Percentiles rank a stretch among this genome's conserved stretches.
phyloP scores from a whole-genome alignment of 2,888 invertebrate species.

The Tenodera sinensis region DNA sequence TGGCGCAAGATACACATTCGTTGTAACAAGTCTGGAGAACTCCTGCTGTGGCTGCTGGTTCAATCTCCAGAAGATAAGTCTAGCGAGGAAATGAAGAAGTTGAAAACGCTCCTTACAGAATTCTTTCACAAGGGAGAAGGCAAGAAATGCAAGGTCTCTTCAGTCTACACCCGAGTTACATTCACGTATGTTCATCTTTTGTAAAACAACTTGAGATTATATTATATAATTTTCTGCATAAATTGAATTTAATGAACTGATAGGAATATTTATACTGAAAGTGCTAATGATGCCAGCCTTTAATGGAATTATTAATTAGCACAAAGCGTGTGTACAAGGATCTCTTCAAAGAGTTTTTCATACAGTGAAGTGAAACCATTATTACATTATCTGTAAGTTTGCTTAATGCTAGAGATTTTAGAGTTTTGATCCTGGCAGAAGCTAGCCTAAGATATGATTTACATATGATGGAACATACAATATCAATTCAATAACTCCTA shows the following conservation, averaged over 20 bases:
- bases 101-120: neutral
- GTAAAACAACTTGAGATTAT: neutral
- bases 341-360: too few relatives aligned
- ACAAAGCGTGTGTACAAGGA: too few relatives aligned
- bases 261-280: neutral
- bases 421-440: too few relatives aligned
- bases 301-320: too few relatives aligned
- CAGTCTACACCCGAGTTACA: neutral
- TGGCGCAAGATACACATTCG: neutral
- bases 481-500: too few relatives aligned
- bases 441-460: too few relatives aligned
- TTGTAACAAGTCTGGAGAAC: neutral
- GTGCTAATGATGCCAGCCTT: too few relatives aligned
- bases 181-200: neutral
- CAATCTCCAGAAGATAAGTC: neutral
- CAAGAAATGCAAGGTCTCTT: neutral
- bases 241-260: neutral
- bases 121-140: neutral
- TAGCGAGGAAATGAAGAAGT: neutral
- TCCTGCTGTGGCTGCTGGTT: neutral
- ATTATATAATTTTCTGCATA: neutral
- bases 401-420: too few relatives aligned
- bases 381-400: too few relatives aligned
- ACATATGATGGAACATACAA: too few relatives aligned
- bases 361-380: too few relatives aligned